A percentile compares a stretch with the other conserved stretches of the same genome.
Conservation (phyloP, 2,888 invertebrate genomes). For the Tenodera sinensis region DNA sequence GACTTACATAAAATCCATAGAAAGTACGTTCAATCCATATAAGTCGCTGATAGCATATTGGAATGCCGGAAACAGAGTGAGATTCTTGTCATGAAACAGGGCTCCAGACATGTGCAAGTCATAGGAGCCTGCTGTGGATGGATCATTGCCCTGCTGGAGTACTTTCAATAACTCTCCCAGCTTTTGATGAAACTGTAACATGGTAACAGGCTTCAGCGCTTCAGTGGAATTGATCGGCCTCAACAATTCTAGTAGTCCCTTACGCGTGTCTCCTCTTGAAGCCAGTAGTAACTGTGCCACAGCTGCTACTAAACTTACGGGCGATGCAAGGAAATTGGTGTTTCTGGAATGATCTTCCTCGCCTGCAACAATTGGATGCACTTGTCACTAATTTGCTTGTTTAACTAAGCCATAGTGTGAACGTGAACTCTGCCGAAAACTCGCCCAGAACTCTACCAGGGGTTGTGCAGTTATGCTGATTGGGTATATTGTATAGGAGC, state of each 20-base stretch:
- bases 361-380: not conserved
- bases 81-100: slow-evolving; percentile 38
- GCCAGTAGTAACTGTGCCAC: slow-evolving; percentile 45
- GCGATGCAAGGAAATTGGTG: slow-evolving; percentile 44
- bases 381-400: not conserved
- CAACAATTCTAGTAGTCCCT: slow-evolving; percentile 41
- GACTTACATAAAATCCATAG: slow-evolving; percentile 38
- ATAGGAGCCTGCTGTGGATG: slow-evolving; percentile 33
- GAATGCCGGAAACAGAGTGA: slow-evolving; percentile 38
- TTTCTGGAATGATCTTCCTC: not conserved
- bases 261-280: slow-evolving; percentile 40
- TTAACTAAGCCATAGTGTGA: too few relatives aligned
- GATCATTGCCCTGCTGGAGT: slow-evolving; percentile 34
- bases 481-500: too few relatives aligned
- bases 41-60: slow-evolving; percentile 35
- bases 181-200: slow-evolving; percentile 32
- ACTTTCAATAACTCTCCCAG: slow-evolving; percentile 39
- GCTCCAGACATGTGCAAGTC: slow-evolving; percentile 40
- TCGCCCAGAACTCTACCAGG: too few relatives aligned
- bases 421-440: too few relatives aligned
- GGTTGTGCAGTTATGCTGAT: too few relatives aligned
- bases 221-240: slow-evolving; percentile 33
- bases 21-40: slow-evolving; percentile 39
- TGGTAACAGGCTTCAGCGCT: not conserved
- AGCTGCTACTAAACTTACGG: slow-evolving; percentile 43